These are phyloP conservation scores for Aphelocoma californica DNA, from an alignment of 2,797 vertebrate genomes.

Conservation along the genomic window DNA sequence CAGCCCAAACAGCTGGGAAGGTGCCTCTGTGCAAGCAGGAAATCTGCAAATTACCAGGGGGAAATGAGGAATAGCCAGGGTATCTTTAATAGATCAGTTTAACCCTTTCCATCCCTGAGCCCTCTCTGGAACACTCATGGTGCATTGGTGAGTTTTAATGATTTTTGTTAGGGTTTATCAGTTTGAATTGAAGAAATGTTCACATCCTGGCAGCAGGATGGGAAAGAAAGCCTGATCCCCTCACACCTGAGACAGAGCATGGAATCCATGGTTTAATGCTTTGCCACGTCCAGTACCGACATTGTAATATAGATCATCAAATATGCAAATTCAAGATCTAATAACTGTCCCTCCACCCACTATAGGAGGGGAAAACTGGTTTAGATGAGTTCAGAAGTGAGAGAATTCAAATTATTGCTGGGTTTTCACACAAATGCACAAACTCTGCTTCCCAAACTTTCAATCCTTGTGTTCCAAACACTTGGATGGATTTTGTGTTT, in stretches of 20 bases:
- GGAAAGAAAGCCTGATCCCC: background rate
- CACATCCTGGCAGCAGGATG: background rate
- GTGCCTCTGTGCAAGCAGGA: background rate
- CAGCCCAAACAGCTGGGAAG: background rate
- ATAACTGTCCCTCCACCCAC: background rate
- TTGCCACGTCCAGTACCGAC: background rate
- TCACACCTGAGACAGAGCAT: background rate
- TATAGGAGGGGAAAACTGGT: background rate
- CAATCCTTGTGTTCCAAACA: background rate
- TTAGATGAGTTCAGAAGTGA: background rate
- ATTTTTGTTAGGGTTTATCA: background rate
- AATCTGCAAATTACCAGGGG: background rate
- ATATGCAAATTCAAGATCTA: background rate
- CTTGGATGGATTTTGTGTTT: background rate
- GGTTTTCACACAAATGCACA: background rate
- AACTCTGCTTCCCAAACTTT: background rate
- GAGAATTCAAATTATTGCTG: background rate
- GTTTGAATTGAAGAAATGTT: background rate
- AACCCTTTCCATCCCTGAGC: background rate
- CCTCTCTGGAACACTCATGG: background rate
- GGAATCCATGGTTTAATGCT: background rate
- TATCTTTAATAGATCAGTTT: background rate
- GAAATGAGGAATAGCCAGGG: rapidly evolving
- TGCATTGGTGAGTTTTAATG: background rate
- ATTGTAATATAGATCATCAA: rapidly evolving